Conservation (phyloP, 2,888 invertebrate genomes). For the Zelleria hepariella region DNA sequence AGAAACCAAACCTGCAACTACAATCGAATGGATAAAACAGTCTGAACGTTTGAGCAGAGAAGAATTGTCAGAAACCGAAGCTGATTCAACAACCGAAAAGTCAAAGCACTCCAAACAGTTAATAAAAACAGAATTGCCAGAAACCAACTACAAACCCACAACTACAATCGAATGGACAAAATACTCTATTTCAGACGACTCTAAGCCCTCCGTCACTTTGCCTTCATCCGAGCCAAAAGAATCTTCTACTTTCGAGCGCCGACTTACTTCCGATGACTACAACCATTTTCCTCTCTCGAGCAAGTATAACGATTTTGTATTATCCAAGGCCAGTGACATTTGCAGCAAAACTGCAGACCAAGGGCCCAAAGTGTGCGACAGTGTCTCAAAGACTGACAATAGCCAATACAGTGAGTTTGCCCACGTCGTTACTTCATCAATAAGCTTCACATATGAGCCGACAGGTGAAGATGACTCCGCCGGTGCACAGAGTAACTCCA, state of each 20-base stretch:
- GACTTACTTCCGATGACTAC: constrained; percentile 46
- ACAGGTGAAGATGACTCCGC: constrained; percentile 63
- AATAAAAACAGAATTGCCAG: constrained; percentile 18
- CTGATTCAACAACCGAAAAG: too few species aligned
- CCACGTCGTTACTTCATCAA: constrained; percentile 64
- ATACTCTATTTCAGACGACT: constrained; percentile 52
- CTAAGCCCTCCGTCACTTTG: constrained; percentile 43
- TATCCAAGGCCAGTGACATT: constrained; percentile 54
- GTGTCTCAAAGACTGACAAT: constrained; percentile 56
- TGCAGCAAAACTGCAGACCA: constrained; percentile 51
- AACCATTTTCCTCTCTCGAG: constrained; percentile 48
- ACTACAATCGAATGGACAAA: constrained; percentile 40
- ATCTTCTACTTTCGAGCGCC: constrained; percentile 39
- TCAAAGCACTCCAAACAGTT: too few species aligned
- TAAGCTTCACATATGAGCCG: constrained; percentile 66
- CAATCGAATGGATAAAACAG: too few species aligned
- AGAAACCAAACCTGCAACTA: too few species aligned
- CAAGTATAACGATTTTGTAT: constrained; percentile 57
- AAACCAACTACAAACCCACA: constrained; percentile 28
- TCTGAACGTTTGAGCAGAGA: too few species aligned
- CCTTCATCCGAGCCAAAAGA: constrained; percentile 49
- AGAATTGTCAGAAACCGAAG: too few species aligned
- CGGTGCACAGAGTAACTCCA: constrained; percentile 64
- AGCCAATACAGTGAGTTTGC: constrained; percentile 68
- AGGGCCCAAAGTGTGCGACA: constrained; percentile 53